phyloP scores from a whole-genome alignment of 2,888 invertebrate genomes.

The Cheilosia urbana region DNA sequence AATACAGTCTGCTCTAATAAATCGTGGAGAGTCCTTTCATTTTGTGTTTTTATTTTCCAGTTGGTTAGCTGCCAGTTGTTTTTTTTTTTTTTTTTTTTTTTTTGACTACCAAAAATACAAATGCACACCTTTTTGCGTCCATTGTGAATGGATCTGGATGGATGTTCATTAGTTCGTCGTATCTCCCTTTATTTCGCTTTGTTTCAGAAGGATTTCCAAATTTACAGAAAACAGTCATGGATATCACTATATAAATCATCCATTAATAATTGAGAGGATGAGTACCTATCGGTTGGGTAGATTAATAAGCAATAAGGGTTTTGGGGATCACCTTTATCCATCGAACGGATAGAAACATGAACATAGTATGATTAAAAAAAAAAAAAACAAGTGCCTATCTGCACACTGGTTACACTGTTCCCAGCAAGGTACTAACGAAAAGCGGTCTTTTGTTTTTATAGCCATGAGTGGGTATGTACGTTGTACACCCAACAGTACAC shows the following conservation, averaged over 20 bases:
- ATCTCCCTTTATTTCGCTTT: not conserved
- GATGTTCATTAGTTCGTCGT: not conserved
- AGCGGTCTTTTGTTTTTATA: too few relatives aligned
- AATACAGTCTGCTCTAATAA: slow-evolving; percentile 63
- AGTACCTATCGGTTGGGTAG: slow-evolving; percentile 10
- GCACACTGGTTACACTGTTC: not conserved
- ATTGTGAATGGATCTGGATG: not conserved
- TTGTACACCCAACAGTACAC: not conserved
- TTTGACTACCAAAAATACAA: not conserved
- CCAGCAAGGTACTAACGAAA: not conserved
- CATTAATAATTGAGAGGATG: slow-evolving; percentile 26
- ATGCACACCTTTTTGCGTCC: slow-evolving; percentile 11
- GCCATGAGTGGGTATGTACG: too few relatives aligned
- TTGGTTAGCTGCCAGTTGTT: slow-evolving; percentile 40
- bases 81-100: slow-evolving; percentile 16
- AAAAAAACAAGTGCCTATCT: not conserved
- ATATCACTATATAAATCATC: not conserved
- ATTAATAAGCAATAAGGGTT: slow-evolving; percentile 35
- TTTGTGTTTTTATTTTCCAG: slow-evolving; percentile 6
- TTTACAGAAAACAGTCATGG: slow-evolving; percentile 38
- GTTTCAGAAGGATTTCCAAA: slow-evolving; percentile 18
- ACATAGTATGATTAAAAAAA: too few relatives aligned
- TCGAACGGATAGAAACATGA: too few relatives aligned
- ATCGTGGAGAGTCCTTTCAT: slow-evolving; percentile 30
- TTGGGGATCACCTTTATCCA: not conserved